Evolutionary conservation across 2,797 vertebrate genomes (phyloP).

Genomic region (Rhinatrema bivittatum): DNA sequence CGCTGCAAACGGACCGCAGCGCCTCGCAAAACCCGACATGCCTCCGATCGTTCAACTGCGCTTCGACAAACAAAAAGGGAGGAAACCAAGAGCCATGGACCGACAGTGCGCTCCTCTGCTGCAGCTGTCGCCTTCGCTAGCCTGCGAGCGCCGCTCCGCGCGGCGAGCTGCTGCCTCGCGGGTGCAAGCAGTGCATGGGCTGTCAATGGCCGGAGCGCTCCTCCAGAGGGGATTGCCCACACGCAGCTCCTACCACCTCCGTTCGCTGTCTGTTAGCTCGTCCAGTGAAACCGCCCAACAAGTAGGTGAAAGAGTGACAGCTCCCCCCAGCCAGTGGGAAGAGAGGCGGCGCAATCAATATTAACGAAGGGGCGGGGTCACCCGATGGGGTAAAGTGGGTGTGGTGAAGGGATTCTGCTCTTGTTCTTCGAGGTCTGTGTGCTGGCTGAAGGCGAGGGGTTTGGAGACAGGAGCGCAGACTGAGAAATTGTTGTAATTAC

Average conservation of each 20-base stretch:
- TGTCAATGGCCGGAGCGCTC: conserved; percentile 6
- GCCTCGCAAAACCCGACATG: conserved; percentile 63
- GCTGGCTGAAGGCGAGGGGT: not conserved
- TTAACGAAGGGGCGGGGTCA: conserved; percentile 45
- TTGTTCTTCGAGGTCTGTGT: conserved; percentile 38
- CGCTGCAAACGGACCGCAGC: conserved; percentile 49
- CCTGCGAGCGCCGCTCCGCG: not conserved
- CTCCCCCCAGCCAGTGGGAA: conserved; percentile 43
- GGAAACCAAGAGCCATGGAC: conserved; percentile 54
- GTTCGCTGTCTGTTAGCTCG: conserved; percentile 33
- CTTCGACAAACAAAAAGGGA: conserved; percentile 41
- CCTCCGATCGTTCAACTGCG: too few species aligned
- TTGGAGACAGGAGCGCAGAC: too few species aligned
- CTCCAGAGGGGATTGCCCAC: conserved; percentile 3
- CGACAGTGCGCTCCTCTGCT: conserved; percentile 60
- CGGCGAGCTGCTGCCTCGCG: conserved; percentile 9
- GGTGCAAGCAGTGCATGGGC: conserved; percentile 18
- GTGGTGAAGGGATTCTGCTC: conserved; percentile 30
- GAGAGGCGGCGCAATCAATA: conserved; percentile 38
- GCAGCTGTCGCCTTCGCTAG: conserved; percentile 53
- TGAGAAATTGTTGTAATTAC: too few species aligned
- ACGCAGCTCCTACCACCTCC: conserved; percentile 23
- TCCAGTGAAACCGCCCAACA: conserved; percentile 39
- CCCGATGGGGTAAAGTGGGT: conserved; percentile 21
- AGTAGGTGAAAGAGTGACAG: conserved; percentile 51